phyloP scores from a whole-genome alignment of 2,888 invertebrate genomes.

The Dioctria rufipes region DNA sequence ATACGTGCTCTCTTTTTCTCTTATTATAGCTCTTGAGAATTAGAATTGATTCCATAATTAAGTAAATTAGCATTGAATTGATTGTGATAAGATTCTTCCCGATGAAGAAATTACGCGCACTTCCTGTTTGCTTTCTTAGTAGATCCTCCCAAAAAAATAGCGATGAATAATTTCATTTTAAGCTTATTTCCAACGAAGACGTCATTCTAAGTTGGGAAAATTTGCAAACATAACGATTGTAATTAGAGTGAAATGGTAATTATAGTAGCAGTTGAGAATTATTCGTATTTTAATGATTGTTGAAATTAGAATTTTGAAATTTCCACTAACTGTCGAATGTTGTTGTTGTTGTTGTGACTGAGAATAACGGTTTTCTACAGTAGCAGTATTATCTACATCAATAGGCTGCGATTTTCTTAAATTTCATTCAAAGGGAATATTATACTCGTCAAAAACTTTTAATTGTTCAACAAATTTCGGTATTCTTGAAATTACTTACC shows the following conservation, averaged over 20 bases:
- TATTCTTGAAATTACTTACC: not conserved
- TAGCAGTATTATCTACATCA: too few relatives aligned
- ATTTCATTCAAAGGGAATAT: not conserved
- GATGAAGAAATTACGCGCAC: not conserved
- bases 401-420: too few relatives aligned
- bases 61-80: constrained; percentile 23
- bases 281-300: not conserved
- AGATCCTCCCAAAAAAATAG: not conserved
- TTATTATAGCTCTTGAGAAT: not conserved
- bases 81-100: constrained; percentile 1
- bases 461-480: constrained; percentile 13
- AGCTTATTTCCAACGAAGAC: not conserved
- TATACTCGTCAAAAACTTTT: constrained; percentile 18
- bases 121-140: not conserved
- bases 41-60: constrained; percentile 36
- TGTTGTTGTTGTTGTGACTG: too few relatives aligned
- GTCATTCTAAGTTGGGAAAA: not conserved
- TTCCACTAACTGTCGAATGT: not conserved
- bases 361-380: too few relatives aligned
- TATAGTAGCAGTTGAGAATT: not conserved
- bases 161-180: not conserved
- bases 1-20: too few relatives aligned
- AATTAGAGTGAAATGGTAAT: not conserved
- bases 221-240: not conserved
- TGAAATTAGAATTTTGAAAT: not conserved